Conservation (phyloP, 2,888 invertebrate species). For the Dynastes tityus region DNA sequence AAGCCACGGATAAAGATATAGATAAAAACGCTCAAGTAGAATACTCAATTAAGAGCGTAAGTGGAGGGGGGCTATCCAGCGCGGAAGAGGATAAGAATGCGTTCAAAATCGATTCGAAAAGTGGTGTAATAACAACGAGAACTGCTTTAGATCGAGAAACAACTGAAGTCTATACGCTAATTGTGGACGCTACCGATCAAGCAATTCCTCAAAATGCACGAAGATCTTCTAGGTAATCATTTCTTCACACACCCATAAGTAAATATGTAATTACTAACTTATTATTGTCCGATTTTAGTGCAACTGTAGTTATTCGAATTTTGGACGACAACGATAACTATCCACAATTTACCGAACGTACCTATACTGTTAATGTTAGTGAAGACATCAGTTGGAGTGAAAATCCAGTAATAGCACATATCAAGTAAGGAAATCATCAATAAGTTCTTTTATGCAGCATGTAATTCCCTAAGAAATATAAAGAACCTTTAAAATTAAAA, state of each 20-base stretch:
- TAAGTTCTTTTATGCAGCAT: no score
- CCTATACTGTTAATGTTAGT: slow-evolving; percentile 88
- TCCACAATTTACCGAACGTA: slow-evolving; percentile 92
- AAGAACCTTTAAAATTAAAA: no score
- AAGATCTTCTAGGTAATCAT: slow-evolving; percentile 78
- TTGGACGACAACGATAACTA: slow-evolving; percentile 95
- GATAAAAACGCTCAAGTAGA: slow-evolving; percentile 90
- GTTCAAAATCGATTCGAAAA: slow-evolving; percentile 88
- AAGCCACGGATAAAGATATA: slow-evolving; percentile 93
- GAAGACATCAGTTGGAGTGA: slow-evolving; percentile 91
- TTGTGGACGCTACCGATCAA: slow-evolving; percentile 90
- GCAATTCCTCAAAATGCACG: slow-evolving; percentile 86
- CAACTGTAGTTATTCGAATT: slow-evolving; percentile 87
- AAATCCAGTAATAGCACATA: slow-evolving; percentile 87
- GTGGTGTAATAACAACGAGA: slow-evolving; percentile 90
- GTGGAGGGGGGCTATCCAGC: slow-evolving; percentile 75
- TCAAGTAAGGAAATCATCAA: slow-evolving; percentile 71
- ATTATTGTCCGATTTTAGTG: slow-evolving; percentile 68
- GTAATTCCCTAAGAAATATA: no score
- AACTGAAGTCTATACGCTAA: slow-evolving; percentile 86
- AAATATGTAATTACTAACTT: slow-evolving; percentile 56
- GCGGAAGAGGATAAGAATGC: slow-evolving; percentile 82
- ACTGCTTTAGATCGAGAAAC: slow-evolving; percentile 90
- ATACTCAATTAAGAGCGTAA: slow-evolving; percentile 83
- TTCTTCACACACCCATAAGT: no score